Evolutionary conservation across 2,797 vertebrate species (phyloP).

Genomic region (Tauraco hartlaubi): DNA sequence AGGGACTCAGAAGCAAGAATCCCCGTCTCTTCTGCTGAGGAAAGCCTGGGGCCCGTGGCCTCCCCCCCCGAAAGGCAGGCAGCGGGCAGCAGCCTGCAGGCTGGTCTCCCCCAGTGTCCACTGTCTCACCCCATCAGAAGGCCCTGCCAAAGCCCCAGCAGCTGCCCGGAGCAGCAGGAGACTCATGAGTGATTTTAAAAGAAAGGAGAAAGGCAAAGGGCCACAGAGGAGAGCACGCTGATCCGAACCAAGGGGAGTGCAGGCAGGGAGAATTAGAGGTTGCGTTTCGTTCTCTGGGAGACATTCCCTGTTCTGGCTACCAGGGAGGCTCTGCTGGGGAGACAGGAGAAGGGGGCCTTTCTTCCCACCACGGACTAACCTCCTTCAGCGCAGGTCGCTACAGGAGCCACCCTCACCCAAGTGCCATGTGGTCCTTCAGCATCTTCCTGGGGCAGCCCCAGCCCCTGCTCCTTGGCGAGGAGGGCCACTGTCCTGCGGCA

Average conservation of each 20-base stretch:
- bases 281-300: neutral
- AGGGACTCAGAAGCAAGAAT: neutral
- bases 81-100: neutral
- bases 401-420: neutral
- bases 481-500: neutral
- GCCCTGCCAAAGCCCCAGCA: neutral
- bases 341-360: neutral
- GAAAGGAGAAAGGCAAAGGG: neutral
- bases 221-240: neutral
- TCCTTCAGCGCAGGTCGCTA: fast-evolving
- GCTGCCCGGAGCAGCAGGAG: neutral
- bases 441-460: neutral
- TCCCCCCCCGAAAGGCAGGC: neutral
- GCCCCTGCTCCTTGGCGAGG: neutral
- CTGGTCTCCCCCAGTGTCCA: too few species aligned
- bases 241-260: neutral
- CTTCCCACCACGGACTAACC: neutral
- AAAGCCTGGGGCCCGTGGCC: fast-evolving
- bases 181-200: neutral
- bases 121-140: neutral
- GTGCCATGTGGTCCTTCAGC: neutral
- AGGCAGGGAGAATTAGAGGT: neutral
- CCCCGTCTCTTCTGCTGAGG: neutral
- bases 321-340: fast-evolving
- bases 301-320: neutral